These are phyloP conservation scores for Peromyscus attwateri DNA, from an alignment of 2,797 vertebrate species.

Conservation along the genomic window DNA sequence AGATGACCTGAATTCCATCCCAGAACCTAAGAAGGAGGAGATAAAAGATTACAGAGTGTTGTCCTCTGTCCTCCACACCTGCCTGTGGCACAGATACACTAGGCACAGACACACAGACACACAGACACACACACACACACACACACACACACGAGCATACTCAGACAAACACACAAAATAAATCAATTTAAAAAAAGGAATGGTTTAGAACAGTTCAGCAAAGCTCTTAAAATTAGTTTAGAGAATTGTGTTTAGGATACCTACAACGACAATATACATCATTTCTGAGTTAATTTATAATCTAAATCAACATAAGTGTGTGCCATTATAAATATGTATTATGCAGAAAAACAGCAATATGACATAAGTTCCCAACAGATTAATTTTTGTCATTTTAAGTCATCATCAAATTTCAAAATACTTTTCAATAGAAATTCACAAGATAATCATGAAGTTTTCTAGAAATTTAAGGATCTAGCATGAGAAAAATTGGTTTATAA, in stretches of 20 bases:
- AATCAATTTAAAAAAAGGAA: neutral
- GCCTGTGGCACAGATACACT: neutral
- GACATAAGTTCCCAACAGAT: neutral
- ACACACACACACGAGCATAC: neutral
- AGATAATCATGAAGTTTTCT: neutral
- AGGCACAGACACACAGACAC: too few species aligned
- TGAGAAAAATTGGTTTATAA: neutral
- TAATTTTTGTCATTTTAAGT: neutral
- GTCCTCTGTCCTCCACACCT: neutral
- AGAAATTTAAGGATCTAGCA: neutral
- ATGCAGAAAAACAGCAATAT: neutral
- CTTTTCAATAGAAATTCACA: neutral
- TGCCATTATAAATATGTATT: neutral
- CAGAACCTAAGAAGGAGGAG: neutral
- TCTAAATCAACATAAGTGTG: neutral
- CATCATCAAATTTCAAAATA: neutral
- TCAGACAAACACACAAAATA: neutral
- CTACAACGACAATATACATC: neutral
- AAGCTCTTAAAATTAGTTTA: conserved; percentile 11
- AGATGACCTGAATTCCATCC: neutral
- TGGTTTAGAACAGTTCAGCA: neutral
- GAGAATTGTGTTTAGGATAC: neutral
- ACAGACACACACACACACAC: neutral
- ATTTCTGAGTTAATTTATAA: conserved; percentile 7
- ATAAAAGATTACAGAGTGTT: neutral